A percentile compares a stretch with the other conserved stretches of the same genome.
phyloP scores from a whole-genome alignment of 1,140 invertebrate genomes.

The Dendrolimus kikuchii region DNA sequence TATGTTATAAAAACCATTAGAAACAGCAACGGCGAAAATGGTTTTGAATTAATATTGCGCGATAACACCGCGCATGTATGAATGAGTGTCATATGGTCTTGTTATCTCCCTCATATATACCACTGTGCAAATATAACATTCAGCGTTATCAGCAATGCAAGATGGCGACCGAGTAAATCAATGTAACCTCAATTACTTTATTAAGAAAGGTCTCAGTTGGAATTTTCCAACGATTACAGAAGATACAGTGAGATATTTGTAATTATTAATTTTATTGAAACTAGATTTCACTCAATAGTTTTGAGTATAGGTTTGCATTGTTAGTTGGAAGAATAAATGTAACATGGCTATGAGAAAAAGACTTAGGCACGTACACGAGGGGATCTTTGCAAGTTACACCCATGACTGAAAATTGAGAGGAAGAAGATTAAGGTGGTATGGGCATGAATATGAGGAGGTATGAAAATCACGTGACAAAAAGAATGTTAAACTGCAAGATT shows the following conservation, averaged over 20 bases:
- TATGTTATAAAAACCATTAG: too few species aligned
- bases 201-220: conserved; percentile 61
- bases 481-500: too few species aligned
- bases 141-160: conserved; percentile 45
- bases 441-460: too few species aligned
- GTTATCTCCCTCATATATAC: conserved; percentile 36
- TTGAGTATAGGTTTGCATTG: too few species aligned
- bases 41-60: neutral
- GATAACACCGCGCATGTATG: conserved; percentile 16
- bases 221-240: conserved; percentile 54
- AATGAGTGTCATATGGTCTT: conserved; percentile 35
- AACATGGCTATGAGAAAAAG: too few species aligned
- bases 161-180: conserved; percentile 57
- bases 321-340: too few species aligned
- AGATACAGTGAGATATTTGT: conserved; percentile 1
- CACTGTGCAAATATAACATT: conserved; percentile 50
- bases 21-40: neutral
- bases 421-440: too few species aligned
- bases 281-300: neutral
- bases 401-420: too few species aligned
- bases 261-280: conserved; percentile 1
- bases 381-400: too few species aligned
- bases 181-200: conserved; percentile 65
- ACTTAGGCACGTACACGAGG: too few species aligned
- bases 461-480: too few species aligned